phyloP scores from a whole-genome alignment of 2,797 vertebrate species.

The Nothura maculosa region DNA sequence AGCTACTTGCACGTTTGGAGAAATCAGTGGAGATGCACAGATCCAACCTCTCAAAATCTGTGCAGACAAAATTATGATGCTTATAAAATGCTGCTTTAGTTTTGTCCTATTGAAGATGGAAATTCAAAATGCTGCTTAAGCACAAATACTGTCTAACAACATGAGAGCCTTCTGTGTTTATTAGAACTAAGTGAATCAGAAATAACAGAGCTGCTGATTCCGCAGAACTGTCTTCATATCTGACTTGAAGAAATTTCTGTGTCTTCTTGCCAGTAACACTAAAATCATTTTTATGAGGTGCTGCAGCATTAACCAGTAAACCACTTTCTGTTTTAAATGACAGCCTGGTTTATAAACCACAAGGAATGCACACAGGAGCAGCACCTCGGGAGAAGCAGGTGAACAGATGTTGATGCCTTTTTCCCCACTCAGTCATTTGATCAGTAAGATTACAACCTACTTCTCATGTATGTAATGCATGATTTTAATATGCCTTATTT shows the following conservation, averaged over 20 bases:
- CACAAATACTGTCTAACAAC: conserved; percentile 8
- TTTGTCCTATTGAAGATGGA: not conserved
- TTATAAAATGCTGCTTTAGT: conserved; percentile 16
- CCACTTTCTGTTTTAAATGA: not conserved
- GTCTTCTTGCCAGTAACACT: conserved; percentile 18
- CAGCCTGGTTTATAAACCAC: conserved; percentile 27
- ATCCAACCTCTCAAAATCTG: not conserved
- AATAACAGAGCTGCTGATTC: conserved; percentile 57
- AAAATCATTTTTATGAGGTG: conserved; percentile 66
- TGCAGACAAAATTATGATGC: not conserved
- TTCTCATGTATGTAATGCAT: not conserved
- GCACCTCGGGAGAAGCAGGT: accelerated
- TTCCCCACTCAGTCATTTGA: not conserved
- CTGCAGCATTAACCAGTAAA: not conserved
- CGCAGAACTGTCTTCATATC: not conserved
- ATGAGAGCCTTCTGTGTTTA: conserved; percentile 38
- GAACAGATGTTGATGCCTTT: not conserved
- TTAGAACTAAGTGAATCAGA: conserved; percentile 54
- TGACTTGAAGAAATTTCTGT: conserved; percentile 21
- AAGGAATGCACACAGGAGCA: not conserved
- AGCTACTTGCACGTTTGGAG: not conserved
- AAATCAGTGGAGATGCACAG: not conserved
- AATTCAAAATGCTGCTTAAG: conserved; percentile 48
- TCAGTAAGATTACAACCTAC: not conserved
- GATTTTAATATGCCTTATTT: not conserved